Evolutionary conservation across 2,113 vertebrate genomes (phyloP).

Genomic region (Oryzias javanicus): DNA sequence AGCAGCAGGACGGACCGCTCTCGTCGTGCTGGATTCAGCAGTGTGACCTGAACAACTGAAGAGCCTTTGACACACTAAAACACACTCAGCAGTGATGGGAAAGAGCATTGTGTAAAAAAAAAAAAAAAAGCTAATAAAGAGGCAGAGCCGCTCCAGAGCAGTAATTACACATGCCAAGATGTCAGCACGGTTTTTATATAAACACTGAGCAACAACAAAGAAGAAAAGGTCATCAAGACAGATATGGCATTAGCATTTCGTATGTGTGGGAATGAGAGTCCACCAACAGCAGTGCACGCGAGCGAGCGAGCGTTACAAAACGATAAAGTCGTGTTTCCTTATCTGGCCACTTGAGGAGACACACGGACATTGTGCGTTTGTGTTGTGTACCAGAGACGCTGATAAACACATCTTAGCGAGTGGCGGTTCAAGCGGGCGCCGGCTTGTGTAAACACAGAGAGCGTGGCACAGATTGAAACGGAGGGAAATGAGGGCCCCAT

Average conservation of each 20-base stretch:
- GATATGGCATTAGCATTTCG: constrained; percentile 63
- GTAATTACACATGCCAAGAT: constrained; percentile 74
- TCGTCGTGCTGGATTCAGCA: constrained; percentile 38
- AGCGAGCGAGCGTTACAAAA: constrained; percentile 18
- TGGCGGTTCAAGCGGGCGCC: constrained; percentile 38
- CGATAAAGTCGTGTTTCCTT: constrained; percentile 66
- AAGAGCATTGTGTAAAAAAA: constrained; percentile 69
- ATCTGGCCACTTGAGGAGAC: constrained; percentile 57
- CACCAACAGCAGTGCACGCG: not conserved
- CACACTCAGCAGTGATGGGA: constrained; percentile 28
- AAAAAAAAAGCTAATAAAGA: constrained; percentile 78
- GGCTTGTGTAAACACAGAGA: constrained; percentile 52
- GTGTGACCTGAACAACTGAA: constrained; percentile 39
- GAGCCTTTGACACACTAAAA: constrained; percentile 9
- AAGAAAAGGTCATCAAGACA: constrained; percentile 70
- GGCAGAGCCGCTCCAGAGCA: constrained; percentile 46
- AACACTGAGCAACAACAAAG: constrained; percentile 65
- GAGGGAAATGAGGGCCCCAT: constrained; percentile 49
- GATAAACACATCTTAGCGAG: constrained; percentile 67
- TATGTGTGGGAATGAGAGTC: constrained; percentile 16
- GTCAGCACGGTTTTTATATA: constrained; percentile 71
- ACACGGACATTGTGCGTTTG: constrained; percentile 41
- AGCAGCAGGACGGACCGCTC: constrained; percentile 1
- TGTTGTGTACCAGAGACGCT: constrained; percentile 36
- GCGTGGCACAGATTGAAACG: constrained; percentile 50